Evolutionary conservation across 1,140 invertebrate genomes (phyloP).

Genomic region (Zophobas morio): DNA sequence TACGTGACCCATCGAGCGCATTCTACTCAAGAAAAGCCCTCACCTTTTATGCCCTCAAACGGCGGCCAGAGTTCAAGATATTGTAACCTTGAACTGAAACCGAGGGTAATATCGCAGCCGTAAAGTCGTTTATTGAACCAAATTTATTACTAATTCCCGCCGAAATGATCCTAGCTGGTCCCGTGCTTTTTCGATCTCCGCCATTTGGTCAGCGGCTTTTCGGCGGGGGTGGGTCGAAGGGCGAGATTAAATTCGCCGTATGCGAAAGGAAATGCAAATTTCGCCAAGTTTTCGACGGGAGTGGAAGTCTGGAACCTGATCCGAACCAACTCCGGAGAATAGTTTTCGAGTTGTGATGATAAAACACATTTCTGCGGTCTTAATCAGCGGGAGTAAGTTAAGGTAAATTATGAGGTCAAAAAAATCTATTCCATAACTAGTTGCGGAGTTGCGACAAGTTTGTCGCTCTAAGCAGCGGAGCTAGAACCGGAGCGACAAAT

Average conservation of each 20-base stretch:
- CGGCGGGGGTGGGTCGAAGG: background rate
- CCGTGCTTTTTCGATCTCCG: background rate
- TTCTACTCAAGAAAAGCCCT: conserved; percentile 45
- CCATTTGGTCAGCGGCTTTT: background rate
- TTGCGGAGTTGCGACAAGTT: too few species aligned
- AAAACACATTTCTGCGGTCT: background rate
- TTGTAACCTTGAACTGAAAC: conserved; percentile 37
- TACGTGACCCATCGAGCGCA: conserved; percentile 52
- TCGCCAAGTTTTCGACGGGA: background rate
- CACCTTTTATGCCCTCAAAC: conserved; percentile 37
- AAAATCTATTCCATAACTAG: too few species aligned
- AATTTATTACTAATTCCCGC: conserved; percentile 27
- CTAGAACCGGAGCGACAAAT: too few species aligned
- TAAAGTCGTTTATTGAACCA: conserved; percentile 32
- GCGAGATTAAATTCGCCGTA: background rate
- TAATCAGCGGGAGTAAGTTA: background rate
- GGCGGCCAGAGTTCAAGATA: conserved; percentile 27
- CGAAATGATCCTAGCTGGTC: conserved; percentile 4
- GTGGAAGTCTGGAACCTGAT: background rate
- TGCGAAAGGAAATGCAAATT: conserved; percentile 4
- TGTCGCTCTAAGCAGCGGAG: too few species aligned
- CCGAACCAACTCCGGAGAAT: background rate
- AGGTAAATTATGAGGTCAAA: too few species aligned
- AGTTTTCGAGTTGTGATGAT: conserved; percentile 1
- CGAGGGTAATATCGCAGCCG: conserved; percentile 15